Evolutionary conservation across 1,140 invertebrate genomes (phyloP).

Genomic region (Orussus abietinus): DNA sequence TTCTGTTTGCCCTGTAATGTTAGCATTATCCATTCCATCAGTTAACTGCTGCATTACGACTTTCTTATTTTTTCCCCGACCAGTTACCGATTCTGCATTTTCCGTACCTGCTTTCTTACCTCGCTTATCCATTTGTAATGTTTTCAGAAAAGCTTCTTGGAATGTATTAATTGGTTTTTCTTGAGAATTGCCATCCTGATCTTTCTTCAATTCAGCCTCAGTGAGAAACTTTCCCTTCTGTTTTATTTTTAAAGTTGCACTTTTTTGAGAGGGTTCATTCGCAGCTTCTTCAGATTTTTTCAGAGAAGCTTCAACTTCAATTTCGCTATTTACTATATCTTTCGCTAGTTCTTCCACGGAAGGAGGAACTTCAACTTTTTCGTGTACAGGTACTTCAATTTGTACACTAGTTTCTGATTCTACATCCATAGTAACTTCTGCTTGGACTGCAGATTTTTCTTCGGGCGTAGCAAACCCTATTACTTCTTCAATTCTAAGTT

Average conservation of each 20-base stretch:
- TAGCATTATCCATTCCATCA: constrained; percentile 12
- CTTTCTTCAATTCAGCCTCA: constrained; percentile 16
- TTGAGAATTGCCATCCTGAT: constrained; percentile 20
- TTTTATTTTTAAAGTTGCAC: background rate
- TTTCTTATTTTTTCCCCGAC: constrained; percentile 19
- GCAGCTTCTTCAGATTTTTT: too few relatives aligned
- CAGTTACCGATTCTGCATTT: constrained; percentile 6
- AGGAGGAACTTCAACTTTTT: too few relatives aligned
- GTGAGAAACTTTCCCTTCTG: constrained; percentile 4
- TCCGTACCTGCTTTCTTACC: constrained; percentile 20
- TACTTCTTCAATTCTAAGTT: background rate
- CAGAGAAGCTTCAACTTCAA: too few relatives aligned
- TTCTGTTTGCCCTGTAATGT: background rate
- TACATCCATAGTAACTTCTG: background rate
- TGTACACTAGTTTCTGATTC: too few relatives aligned
- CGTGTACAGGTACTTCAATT: too few relatives aligned
- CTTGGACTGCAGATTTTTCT: background rate
- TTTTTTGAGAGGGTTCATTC: too few relatives aligned
- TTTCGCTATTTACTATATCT: too few relatives aligned
- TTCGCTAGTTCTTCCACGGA: too few relatives aligned
- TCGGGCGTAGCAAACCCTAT: background rate
- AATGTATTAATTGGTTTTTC: constrained; percentile 33
- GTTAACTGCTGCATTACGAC: constrained; percentile 12
- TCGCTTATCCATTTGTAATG: constrained; percentile 29
- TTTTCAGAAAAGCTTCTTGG: constrained; percentile 39